Conservation (phyloP, 2,888 invertebrate genomes). For the Neoscelio sp. region DNA sequence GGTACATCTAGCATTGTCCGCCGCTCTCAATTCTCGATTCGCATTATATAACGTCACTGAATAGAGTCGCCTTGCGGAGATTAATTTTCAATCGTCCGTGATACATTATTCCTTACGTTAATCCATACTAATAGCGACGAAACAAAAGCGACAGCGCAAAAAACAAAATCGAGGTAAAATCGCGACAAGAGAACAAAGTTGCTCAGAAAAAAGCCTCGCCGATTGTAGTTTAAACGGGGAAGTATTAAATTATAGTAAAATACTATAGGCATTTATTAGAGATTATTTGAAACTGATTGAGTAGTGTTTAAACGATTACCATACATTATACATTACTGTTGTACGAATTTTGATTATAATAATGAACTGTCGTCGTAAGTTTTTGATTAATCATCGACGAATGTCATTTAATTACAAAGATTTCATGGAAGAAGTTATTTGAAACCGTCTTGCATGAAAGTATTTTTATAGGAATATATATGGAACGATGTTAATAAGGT, state of each 20-base stretch:
- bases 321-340: too few relatives aligned
- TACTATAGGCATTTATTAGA: background rate
- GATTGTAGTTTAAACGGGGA: too few relatives aligned
- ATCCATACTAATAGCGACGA: constrained; percentile 31
- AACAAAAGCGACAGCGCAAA: constrained; percentile 20
- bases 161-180: constrained; percentile 24
- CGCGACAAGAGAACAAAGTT: constrained; percentile 1
- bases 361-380: background rate
- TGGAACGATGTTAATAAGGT: constrained; percentile 10
- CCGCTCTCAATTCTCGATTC: constrained; percentile 46
- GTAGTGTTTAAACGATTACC: too few relatives aligned
- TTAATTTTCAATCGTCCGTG: constrained; percentile 52
- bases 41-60: constrained; percentile 42
- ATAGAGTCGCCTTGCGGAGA: constrained; percentile 49
- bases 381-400: background rate
- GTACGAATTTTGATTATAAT: too few relatives aligned
- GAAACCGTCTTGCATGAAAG: too few relatives aligned
- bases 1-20: constrained; percentile 57
- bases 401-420: background rate
- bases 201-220: background rate
- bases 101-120: constrained; percentile 53
- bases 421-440: background rate
- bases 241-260: too few relatives aligned
- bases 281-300: too few relatives aligned
- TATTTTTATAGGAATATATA: background rate